A percentile compares a stretch with the other conserved stretches of the same genome.
phyloP scores from a whole-genome alignment of 2,888 invertebrate genomes.

The Drosophila austrosaltans region DNA sequence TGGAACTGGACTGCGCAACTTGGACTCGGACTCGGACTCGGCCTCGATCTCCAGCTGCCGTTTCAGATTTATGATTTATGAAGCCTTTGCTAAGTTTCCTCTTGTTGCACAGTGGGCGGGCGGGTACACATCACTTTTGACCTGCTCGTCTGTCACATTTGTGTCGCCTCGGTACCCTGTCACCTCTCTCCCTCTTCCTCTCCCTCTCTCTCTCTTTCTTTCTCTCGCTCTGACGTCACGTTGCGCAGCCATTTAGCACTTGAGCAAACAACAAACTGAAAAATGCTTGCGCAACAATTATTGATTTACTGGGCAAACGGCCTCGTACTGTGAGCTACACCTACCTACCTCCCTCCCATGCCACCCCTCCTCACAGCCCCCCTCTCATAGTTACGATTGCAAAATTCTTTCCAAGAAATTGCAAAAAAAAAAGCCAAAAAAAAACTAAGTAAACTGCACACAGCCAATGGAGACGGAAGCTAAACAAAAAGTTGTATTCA shows the following conservation, averaged over 20 bases:
- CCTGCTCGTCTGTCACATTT: constrained; percentile 59
- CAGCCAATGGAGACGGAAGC: constrained; percentile 37
- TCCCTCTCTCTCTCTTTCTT: neutral
- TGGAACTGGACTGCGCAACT: no score
- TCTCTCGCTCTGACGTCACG: constrained; percentile 52
- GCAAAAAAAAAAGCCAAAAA: constrained; percentile 31
- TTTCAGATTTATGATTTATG: constrained; percentile 74
- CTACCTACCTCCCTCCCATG: neutral
- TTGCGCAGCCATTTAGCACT: constrained; percentile 49
- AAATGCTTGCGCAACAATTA: constrained; percentile 70
- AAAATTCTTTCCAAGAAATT: constrained; percentile 65
- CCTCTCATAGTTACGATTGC: constrained; percentile 35
- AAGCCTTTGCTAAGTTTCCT: constrained; percentile 32
- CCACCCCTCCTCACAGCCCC: neutral
- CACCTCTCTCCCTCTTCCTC: constrained; percentile 15
- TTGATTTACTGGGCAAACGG: constrained; percentile 46
- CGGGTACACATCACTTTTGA: constrained; percentile 45
- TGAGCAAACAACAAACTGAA: constrained; percentile 45
- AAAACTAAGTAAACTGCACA: constrained; percentile 35
- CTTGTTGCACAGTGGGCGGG: constrained; percentile 63
- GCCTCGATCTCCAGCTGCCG: constrained; percentile 62
- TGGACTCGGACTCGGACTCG: constrained; percentile 18
- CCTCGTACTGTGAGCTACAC: constrained; percentile 10
- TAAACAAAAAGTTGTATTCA: constrained; percentile 60
- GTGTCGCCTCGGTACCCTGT: constrained; percentile 37